A percentile compares a stretch with the other conserved stretches of the same genome.
Evolutionary conservation across 2,888 invertebrate species (phyloP).

Genomic region (Torymus aiolomorphi): DNA sequence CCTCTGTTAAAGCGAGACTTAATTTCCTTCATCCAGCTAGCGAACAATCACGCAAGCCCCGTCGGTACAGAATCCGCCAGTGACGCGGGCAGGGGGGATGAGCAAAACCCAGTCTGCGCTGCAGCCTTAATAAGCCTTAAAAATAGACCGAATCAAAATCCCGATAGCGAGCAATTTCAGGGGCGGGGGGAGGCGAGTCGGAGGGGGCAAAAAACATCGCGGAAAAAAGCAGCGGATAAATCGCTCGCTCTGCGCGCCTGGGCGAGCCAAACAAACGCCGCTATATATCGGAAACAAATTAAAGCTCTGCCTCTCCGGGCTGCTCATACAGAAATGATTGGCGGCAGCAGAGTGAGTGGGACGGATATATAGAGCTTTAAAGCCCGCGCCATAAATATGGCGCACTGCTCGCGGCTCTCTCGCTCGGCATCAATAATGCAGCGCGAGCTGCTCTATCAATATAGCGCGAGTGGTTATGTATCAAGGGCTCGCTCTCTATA

Average conservation of each 20-base stretch:
- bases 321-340: constrained; percentile 61
- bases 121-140: neutral
- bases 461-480: constrained; percentile 65
- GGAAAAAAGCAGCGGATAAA: neutral
- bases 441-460: constrained; percentile 60
- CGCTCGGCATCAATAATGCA: constrained; percentile 63
- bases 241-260: neutral
- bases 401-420: constrained; percentile 11
- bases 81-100: too few species aligned
- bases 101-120: too few species aligned
- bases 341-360: too few species aligned
- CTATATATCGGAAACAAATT: constrained; percentile 53
- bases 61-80: too few species aligned
- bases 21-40: too few species aligned
- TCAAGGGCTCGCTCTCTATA: constrained; percentile 59
- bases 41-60: too few species aligned
- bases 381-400: constrained; percentile 62
- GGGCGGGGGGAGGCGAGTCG: neutral
- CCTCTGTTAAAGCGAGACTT: too few species aligned
- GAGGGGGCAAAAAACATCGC: neutral
- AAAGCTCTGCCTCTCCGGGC: constrained; percentile 37
- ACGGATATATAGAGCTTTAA: constrained; percentile 52
- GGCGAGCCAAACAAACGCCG: neutral
- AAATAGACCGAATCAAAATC: constrained; percentile 18
- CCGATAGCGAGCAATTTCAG: neutral